Conservation (phyloP, 2,797 vertebrate genomes). For the Lepidocolaptes lacrymiger region DNA sequence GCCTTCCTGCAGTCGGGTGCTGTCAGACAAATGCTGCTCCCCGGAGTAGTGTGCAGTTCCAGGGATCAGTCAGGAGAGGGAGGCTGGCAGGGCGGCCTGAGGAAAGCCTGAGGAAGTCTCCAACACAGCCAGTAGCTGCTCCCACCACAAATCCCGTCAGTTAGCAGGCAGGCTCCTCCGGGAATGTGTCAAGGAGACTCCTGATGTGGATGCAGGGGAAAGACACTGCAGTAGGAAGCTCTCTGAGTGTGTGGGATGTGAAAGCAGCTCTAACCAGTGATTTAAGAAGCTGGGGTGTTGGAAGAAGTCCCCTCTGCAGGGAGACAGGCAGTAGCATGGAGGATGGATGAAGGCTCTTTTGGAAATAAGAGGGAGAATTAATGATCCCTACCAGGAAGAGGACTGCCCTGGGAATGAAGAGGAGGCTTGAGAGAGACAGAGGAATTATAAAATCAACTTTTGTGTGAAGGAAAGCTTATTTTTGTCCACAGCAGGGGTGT, state of each 20-base stretch:
- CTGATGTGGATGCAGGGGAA: neutral
- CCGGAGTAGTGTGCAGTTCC: neutral
- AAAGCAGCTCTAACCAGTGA: neutral
- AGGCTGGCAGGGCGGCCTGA: neutral
- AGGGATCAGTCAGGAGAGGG: constrained; percentile 40
- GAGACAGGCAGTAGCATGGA: neutral
- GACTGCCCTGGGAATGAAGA: neutral
- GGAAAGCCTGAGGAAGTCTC: neutral
- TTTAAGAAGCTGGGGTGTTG: neutral
- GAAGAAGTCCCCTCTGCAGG: neutral
- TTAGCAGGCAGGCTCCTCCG: neutral
- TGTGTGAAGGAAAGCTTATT: constrained; percentile 51
- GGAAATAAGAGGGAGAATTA: neutral
- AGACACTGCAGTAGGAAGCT: neutral
- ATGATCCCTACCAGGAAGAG: neutral
- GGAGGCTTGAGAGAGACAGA: neutral
- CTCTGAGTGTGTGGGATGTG: neutral
- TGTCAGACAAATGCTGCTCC: neutral
- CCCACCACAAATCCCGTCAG: neutral
- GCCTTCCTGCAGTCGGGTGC: neutral
- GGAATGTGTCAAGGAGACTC: neutral
- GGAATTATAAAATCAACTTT: neutral
- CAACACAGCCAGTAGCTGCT: neutral
- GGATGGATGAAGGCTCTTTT: neutral
- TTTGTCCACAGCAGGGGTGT: constrained; percentile 51